Conservation (phyloP, 2,888 invertebrate genomes). For the Nephrotoma flavescens region DNA sequence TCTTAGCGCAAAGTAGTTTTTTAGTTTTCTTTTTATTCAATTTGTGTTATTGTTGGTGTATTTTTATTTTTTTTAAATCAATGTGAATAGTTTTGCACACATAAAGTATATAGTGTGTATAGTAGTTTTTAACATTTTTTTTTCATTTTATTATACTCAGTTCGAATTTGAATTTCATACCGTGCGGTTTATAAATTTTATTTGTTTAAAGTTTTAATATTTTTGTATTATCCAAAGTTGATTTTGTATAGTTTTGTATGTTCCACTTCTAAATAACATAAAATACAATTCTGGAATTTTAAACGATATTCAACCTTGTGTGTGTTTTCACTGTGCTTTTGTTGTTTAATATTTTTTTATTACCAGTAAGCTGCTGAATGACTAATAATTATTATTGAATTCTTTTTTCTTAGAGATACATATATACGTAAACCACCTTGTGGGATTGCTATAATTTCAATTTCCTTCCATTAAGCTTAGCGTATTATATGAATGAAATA, state of each 20-base stretch:
- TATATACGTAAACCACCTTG: background rate
- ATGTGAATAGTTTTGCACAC: conserved; percentile 1
- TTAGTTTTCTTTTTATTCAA: background rate
- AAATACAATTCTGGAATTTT: background rate
- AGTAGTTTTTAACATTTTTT: background rate
- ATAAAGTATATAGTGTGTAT: background rate
- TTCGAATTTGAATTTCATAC: conserved; percentile 12
- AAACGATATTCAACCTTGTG: background rate
- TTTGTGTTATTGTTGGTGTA: background rate
- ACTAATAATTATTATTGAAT: background rate
- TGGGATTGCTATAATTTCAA: background rate
- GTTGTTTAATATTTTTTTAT: background rate
- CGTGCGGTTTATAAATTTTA: conserved; percentile 10
- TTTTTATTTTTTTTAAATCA: background rate
- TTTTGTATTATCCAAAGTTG: background rate
- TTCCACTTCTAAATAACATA: background rate
- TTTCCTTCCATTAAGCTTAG: background rate
- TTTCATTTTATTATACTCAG: conserved; percentile 7
- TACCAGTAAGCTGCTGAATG: background rate
- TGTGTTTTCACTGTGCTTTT: background rate
- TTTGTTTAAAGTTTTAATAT: background rate
- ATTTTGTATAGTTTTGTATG: background rate
- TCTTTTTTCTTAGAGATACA: background rate
- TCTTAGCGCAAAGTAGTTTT: background rate
- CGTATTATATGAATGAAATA: background rate